phyloP scores from a whole-genome alignment of 2,888 invertebrate species.

The Polyploca ridens region DNA sequence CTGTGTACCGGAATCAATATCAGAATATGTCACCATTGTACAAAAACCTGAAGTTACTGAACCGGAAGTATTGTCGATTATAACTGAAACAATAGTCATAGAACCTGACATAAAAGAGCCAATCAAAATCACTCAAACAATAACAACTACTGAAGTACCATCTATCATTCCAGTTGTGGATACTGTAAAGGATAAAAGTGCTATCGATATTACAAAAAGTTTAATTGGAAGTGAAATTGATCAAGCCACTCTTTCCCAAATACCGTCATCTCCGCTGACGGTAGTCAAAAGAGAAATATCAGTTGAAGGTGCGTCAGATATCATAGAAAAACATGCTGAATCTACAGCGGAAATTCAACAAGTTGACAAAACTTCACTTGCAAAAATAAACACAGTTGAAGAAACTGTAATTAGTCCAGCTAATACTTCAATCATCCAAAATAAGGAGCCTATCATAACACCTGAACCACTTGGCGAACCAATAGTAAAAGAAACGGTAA shows the following conservation, averaged over 20 bases:
- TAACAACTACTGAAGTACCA: background rate
- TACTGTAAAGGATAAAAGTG: background rate
- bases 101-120: background rate
- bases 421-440: slow-evolving; percentile 14
- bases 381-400: slow-evolving; percentile 20
- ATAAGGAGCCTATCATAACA: slow-evolving; percentile 21
- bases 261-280: background rate
- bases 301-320: background rate
- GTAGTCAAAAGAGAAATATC: background rate
- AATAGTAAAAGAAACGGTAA: slow-evolving; percentile 22
- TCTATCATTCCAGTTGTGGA: background rate
- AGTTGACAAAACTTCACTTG: background rate
- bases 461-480: slow-evolving; percentile 20
- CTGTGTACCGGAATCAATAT: background rate
- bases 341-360: background rate
- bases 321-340: background rate
- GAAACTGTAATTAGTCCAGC: background rate
- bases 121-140: background rate
- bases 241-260: background rate
- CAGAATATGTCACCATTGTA: background rate
- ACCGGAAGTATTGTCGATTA: background rate
- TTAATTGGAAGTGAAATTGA: background rate
- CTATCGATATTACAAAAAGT: background rate
- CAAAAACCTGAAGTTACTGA: background rate
- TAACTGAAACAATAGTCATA: background rate